Evolutionary conservation across 2,797 vertebrate genomes (phyloP).

Genomic region (Sebastes nivosus): DNA sequence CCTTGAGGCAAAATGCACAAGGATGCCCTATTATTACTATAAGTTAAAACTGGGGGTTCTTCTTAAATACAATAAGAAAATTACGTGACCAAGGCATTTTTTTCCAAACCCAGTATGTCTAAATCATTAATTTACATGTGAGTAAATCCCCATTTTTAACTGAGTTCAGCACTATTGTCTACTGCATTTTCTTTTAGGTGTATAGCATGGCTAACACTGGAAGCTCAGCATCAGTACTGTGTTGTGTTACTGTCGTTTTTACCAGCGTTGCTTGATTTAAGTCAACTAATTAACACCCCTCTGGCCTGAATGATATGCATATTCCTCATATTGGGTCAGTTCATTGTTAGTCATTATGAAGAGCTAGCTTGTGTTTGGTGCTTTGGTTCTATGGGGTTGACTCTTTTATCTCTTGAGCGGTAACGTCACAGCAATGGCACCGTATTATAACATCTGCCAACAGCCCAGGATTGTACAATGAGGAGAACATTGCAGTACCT

Average conservation of each 20-base stretch:
- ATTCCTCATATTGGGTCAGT: constrained; percentile 13
- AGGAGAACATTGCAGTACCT: constrained; percentile 61
- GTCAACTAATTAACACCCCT: constrained; percentile 73
- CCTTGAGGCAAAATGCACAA: not conserved
- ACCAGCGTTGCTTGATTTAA: constrained; percentile 43
- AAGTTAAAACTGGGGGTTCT: not conserved
- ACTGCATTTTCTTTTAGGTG: not conserved
- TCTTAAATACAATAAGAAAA: not conserved
- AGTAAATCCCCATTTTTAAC: constrained; percentile 2
- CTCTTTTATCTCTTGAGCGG: constrained; percentile 99
- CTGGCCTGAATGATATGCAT: constrained; percentile 6
- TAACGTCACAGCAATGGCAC: constrained; percentile 98
- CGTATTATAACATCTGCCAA: constrained; percentile 69
- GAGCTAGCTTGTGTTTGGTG: constrained; percentile 55
- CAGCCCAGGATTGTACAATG: constrained; percentile 73
- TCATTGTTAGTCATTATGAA: constrained; percentile 26
- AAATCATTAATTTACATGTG: not conserved
- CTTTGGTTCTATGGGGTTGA: constrained; percentile 90
- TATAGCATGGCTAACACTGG: constrained; percentile 1
- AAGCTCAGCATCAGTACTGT: constrained; percentile 5
- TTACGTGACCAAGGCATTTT: not conserved
- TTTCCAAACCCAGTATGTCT: not conserved
- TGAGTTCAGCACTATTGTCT: not conserved
- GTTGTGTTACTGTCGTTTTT: constrained; percentile 11
- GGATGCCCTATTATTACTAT: not conserved